Evolutionary conservation across 2,888 invertebrate species (phyloP).

Genomic region (Agriopis marginaria): DNA sequence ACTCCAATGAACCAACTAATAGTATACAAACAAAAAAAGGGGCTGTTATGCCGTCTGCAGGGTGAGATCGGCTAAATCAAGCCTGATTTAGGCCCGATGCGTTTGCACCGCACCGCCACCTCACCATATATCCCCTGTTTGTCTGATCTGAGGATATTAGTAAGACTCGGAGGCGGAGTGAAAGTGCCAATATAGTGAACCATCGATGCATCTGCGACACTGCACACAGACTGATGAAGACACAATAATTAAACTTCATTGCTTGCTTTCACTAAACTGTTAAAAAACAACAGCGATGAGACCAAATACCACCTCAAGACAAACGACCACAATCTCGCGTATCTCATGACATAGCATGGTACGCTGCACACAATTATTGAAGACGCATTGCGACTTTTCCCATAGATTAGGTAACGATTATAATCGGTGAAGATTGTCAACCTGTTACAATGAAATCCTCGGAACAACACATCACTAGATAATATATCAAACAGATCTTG

Average conservation of each 20-base stretch:
- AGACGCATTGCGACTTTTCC: constrained; percentile 28
- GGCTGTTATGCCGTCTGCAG: no score
- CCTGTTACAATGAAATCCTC: constrained; percentile 6
- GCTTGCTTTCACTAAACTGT: constrained; percentile 70
- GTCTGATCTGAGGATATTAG: constrained; percentile 16
- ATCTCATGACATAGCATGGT: constrained; percentile 39
- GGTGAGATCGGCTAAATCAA: no score
- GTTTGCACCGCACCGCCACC: no score
- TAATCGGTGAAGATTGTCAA: constrained; percentile 19
- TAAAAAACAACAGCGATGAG: constrained; percentile 50
- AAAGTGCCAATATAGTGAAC: constrained; percentile 70
- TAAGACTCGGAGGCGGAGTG: constrained; percentile 71
- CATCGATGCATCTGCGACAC: constrained; percentile 67
- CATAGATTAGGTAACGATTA: constrained; percentile 10
- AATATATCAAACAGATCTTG: constrained; percentile 44
- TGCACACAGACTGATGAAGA: constrained; percentile 63
- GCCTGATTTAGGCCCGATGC: no score
- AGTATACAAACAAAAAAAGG: no score
- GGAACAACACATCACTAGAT: constrained; percentile 40
- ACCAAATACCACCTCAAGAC: constrained; percentile 37
- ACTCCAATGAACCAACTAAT: no score
- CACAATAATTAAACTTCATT: constrained; percentile 66
- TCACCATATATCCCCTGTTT: no score
- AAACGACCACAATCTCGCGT: constrained; percentile 43
- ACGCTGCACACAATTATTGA: constrained; percentile 37